A percentile compares a stretch with the other conserved stretches of the same genome.
Evolutionary conservation across 2,888 invertebrate genomes (phyloP).

Genomic region (Pycnomerus fuliginosus): DNA sequence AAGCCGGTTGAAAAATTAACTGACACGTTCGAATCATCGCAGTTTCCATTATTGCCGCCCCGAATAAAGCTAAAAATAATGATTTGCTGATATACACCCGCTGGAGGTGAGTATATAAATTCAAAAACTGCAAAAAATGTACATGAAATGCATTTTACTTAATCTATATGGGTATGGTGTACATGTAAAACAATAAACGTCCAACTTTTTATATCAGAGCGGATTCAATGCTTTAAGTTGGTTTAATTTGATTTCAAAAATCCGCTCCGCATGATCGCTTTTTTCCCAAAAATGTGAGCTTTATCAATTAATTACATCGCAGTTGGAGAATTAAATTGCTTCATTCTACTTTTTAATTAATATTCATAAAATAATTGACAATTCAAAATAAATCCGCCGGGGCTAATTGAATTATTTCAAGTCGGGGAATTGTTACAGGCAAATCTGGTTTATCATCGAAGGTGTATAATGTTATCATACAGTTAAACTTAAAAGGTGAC

Average conservation of each 20-base stretch:
- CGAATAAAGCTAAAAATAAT: constrained; percentile 24
- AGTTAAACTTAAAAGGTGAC: too few relatives aligned
- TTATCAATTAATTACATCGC: constrained; percentile 24
- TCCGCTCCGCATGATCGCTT: constrained; percentile 17
- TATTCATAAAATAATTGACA: constrained; percentile 21
- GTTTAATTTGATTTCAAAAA: too few relatives aligned
- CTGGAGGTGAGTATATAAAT: constrained; percentile 24
- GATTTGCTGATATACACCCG: constrained; percentile 25
- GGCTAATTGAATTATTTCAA: too few relatives aligned
- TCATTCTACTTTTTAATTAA: constrained; percentile 21
- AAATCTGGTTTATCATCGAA: too few relatives aligned
- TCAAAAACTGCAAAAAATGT: constrained; percentile 25
- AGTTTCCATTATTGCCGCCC: constrained; percentile 1
- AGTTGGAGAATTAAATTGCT: constrained; percentile 21
- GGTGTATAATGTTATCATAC: too few relatives aligned
- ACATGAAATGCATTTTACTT: constrained; percentile 41
- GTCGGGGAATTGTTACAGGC: too few relatives aligned
- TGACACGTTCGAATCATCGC: constrained; percentile 10
- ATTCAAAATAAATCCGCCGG: constrained; percentile 14
- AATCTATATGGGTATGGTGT: constrained; percentile 27
- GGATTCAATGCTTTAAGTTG: too few relatives aligned
- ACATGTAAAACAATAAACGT: constrained; percentile 21
- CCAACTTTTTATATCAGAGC: constrained; percentile 18
- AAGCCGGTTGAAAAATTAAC: constrained; percentile 15
- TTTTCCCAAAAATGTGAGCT: constrained; percentile 12